These are phyloP conservation scores for Eriocheir sinensis DNA, from an alignment of 1,140 invertebrate genomes.

Conservation along the genomic window DNA sequence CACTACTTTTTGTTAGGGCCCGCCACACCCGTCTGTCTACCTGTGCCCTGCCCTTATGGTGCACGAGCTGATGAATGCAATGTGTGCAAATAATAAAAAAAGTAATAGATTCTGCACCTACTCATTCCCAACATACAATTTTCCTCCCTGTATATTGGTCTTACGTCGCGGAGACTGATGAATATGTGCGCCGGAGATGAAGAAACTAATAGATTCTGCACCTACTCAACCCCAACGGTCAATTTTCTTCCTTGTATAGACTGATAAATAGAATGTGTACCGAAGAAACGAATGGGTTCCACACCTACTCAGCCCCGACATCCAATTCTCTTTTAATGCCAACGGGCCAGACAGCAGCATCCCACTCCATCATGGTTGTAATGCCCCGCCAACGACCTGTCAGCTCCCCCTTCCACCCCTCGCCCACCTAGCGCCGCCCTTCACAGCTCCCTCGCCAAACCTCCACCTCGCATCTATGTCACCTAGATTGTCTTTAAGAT, in stretches of 20 bases:
- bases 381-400: not conserved
- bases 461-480: not conserved
- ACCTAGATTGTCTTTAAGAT: not conserved
- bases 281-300: not conserved
- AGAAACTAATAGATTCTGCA: conserved; percentile 18
- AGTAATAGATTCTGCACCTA: conserved; percentile 9
- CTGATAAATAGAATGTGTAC: not conserved
- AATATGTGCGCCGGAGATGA: not conserved
- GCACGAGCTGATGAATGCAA: conserved; percentile 5
- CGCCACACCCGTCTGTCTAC: not conserved
- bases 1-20: too few species aligned
- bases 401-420: not conserved
- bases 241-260: too few species aligned
- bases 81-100: not conserved
- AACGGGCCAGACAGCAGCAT: not conserved
- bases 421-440: not conserved
- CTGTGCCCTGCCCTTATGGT: not conserved
- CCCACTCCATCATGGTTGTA: not conserved
- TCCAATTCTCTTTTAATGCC: not conserved
- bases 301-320: not conserved
- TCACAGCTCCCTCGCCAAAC: not conserved
- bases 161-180: too few species aligned
- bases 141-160: too few species aligned
- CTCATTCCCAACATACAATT: not conserved
- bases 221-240: not conserved